A percentile compares a stretch with the other conserved stretches of the same genome.
Conservation (phyloP, 2,113 vertebrate genomes). For the Motacilla alba region DNA sequence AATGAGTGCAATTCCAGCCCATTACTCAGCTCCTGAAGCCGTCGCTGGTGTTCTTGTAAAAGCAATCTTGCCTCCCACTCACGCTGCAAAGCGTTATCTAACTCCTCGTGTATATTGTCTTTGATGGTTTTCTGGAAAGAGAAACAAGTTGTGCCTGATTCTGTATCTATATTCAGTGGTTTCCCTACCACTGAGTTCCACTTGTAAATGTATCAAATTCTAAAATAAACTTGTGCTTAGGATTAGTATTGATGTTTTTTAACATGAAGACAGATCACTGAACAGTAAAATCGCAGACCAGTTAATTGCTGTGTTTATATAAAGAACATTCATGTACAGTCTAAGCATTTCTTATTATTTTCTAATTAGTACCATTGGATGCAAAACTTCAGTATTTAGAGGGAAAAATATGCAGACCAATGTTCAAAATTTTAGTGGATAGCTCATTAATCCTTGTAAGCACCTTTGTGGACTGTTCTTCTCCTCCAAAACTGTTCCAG, state of each 20-base stretch:
- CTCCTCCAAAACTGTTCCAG: neutral
- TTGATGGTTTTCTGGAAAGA: slow-evolving; percentile 75
- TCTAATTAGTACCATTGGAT: neutral
- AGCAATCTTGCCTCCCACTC: slow-evolving; percentile 83
- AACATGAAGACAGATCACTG: neutral
- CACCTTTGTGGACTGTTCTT: neutral
- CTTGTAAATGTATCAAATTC: neutral
- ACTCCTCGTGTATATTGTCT: slow-evolving; percentile 77
- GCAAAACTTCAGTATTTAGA: neutral
- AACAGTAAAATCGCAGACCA: neutral
- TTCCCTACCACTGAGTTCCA: neutral
- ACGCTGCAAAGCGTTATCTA: slow-evolving; percentile 80
- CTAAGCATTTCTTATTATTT: neutral
- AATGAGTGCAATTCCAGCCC: slow-evolving; percentile 69
- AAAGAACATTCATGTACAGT: too few relatives aligned
- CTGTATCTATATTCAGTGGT: neutral
- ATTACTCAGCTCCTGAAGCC: slow-evolving; percentile 74
- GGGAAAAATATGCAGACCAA: neutral
- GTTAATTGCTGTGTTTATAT: neutral
- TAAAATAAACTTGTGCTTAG: neutral
- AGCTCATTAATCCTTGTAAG: neutral
- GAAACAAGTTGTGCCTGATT: neutral
- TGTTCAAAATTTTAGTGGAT: neutral
- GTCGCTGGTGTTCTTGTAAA: slow-evolving; percentile 77
- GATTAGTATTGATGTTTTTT: neutral